Evolutionary conservation across 2,113 vertebrate species (phyloP).

Genomic region (Nothocercus nigrocapillus): DNA sequence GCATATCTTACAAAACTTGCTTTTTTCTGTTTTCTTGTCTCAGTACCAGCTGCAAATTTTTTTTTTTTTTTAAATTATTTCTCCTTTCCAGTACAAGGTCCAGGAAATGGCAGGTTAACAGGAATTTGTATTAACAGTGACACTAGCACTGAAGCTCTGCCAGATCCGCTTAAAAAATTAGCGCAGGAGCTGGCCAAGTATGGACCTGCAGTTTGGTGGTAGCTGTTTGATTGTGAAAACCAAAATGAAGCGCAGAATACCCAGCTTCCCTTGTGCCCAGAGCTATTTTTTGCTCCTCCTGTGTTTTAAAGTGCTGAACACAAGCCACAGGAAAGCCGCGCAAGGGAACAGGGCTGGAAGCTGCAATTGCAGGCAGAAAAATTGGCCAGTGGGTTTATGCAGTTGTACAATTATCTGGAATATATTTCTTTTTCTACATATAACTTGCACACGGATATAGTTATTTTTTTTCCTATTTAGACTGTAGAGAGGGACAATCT

Average conservation of each 20-base stretch:
- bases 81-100: not conserved
- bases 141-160: not conserved
- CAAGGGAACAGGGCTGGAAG: not conserved
- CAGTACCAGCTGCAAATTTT: not conserved
- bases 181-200: not conserved
- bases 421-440: not conserved
- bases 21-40: not conserved
- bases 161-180: not conserved
- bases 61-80: not conserved
- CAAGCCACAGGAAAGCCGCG: not conserved
- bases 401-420: fast-evolving
- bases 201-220: not conserved
- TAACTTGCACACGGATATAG: not conserved
- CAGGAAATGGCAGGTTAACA: not conserved
- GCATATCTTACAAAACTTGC: not conserved
- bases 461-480: not conserved
- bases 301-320: not conserved
- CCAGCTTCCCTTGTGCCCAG: not conserved
- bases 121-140: not conserved
- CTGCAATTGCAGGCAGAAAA: not conserved
- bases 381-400: fast-evolving
- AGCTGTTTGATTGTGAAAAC: not conserved
- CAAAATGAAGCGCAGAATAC: not conserved
- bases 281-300: slow-evolving; percentile 37
- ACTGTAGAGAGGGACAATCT: not conserved